Percentiles rank a stretch among this genome's conserved stretches.
Conservation (phyloP, 2,888 invertebrate species). For the Pemphredon lugubris region DNA sequence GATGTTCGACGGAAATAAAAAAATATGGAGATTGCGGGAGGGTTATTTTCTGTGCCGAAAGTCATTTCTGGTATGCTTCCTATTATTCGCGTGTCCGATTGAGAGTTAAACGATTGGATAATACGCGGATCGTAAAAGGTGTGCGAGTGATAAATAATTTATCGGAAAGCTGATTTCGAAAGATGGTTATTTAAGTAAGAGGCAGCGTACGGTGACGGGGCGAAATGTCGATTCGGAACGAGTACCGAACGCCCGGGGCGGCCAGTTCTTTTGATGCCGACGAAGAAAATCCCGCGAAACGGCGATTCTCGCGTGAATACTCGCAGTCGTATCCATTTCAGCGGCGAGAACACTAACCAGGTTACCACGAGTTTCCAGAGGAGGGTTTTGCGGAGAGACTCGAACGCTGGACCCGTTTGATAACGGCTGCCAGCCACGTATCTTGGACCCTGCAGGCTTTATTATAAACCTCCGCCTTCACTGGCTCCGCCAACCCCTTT, state of each 20-base stretch:
- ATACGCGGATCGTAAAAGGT: too few species aligned
- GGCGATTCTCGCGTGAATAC: conserved; percentile 37
- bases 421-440: conserved; percentile 78
- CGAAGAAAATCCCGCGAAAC: conserved; percentile 41
- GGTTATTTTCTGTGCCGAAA: too few species aligned
- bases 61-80: too few species aligned
- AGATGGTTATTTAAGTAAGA: too few species aligned
- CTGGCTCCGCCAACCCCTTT: conserved; percentile 41
- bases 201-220: too few species aligned
- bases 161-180: too few species aligned
- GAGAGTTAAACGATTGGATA: too few species aligned
- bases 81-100: too few species aligned
- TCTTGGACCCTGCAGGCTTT: conserved; percentile 80
- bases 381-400: conserved; percentile 75
- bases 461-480: conserved; percentile 76
- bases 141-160: too few species aligned
- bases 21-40: too few species aligned
- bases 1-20: too few species aligned
- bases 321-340: conserved; percentile 44
- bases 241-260: background rate
- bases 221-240: background rate
- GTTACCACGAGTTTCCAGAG: conserved; percentile 58
- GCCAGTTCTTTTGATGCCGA: conserved; percentile 10
- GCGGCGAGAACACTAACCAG: conserved; percentile 47
- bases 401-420: conserved; percentile 78